phyloP scores from a whole-genome alignment of 2,113 vertebrate species.

The Chaetodon trifascialis region DNA sequence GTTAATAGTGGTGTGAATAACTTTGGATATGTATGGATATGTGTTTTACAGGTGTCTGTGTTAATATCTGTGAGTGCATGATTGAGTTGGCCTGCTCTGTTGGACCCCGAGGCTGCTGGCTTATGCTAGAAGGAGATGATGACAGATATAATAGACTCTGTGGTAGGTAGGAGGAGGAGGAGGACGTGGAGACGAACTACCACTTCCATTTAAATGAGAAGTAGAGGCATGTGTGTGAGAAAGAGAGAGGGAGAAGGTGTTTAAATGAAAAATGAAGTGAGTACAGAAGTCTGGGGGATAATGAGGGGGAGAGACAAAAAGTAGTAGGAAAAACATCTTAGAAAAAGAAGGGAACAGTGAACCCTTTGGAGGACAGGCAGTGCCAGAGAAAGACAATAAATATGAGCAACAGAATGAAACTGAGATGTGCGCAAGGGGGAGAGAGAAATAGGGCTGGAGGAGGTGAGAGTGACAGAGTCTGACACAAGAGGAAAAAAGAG shows the following conservation, averaged over 20 bases:
- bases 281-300: conserved; percentile 4
- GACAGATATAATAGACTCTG: conserved; percentile 74
- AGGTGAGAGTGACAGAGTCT: conserved; percentile 47
- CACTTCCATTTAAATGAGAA: conserved; percentile 44
- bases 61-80: conserved; percentile 49
- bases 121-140: conserved; percentile 60
- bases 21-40: conserved; percentile 31
- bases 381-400: conserved; percentile 50
- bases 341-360: conserved; percentile 21
- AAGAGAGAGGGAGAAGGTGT: conserved; percentile 61
- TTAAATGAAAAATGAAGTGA: conserved; percentile 69
- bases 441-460: conserved; percentile 34
- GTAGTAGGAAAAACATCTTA: conserved; percentile 39
- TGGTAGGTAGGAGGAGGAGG: conserved; percentile 69
- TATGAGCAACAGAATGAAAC: conserved; percentile 72
- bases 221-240: conserved; percentile 21
- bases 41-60: conserved; percentile 63
- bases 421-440: conserved; percentile 67
- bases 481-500: conserved; percentile 7
- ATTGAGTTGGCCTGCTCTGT: conserved; percentile 53
- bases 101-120: conserved; percentile 58
- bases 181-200: conserved; percentile 55
- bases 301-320: conserved; percentile 4
- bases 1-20: conserved; percentile 45
- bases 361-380: conserved; percentile 12